These are phyloP conservation scores for Trichogramma pretiosum DNA, from an alignment of 1,140 invertebrate species.

Conservation along the genomic window DNA sequence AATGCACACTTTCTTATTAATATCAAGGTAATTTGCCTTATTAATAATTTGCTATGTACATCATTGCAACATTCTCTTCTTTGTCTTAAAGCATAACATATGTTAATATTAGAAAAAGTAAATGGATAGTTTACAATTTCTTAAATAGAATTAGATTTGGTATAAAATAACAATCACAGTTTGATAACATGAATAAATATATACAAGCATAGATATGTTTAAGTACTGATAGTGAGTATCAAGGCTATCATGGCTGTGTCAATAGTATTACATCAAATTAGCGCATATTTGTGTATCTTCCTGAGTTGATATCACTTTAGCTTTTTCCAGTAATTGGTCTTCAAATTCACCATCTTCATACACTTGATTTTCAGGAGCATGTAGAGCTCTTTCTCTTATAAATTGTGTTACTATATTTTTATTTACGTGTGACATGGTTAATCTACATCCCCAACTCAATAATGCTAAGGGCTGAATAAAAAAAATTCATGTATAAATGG, in stretches of 20 bases:
- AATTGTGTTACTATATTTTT: constrained; percentile 50
- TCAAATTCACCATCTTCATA: constrained; percentile 55
- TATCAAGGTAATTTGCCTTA: too few relatives aligned
- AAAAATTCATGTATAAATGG: constrained; percentile 12
- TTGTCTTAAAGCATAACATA: too few relatives aligned
- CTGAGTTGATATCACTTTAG: constrained; percentile 50
- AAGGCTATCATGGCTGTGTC: too few relatives aligned
- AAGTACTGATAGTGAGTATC: too few relatives aligned
- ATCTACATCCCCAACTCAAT: constrained; percentile 65
- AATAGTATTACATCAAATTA: constrained; percentile 15
- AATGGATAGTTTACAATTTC: too few relatives aligned
- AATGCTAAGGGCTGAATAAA: constrained; percentile 62
- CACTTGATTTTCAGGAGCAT: constrained; percentile 55
- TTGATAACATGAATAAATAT: constrained; percentile 4
- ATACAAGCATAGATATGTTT: too few relatives aligned
- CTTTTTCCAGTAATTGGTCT: constrained; percentile 45
- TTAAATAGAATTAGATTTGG: too few relatives aligned
- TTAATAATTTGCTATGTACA: too few relatives aligned
- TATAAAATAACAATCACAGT: constrained; percentile 15
- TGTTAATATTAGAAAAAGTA: too few relatives aligned
- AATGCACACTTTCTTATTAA: too few relatives aligned
- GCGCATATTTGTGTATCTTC: constrained; percentile 49
- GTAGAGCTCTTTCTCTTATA: constrained; percentile 57
- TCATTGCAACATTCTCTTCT: too few relatives aligned
- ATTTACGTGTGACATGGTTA: constrained; percentile 65